Base-by-base conservation (phyloP, 2,797 vertebrate genomes). In the Phataginus tetradactyla region DNA sequence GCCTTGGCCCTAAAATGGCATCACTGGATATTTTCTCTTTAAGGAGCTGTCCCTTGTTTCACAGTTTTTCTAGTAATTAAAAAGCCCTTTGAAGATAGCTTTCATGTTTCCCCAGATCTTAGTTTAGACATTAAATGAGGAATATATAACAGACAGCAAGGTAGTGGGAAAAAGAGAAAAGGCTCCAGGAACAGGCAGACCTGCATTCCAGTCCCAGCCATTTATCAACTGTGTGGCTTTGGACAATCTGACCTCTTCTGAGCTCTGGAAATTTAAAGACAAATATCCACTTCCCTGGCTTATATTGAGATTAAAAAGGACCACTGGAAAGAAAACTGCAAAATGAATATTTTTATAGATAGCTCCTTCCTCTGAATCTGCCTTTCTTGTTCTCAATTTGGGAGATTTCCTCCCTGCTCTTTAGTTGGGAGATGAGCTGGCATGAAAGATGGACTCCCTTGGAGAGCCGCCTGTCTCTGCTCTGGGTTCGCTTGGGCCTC, bases 61-160 rank as follows among this genome's bases (percentile, higher is more conserved):
- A 29, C 51, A 86, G 51, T 83, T 83, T 95, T 95, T 83, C 88
- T 94, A 57, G 57, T 23, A 72, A 79, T 39, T 51, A 12, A 29
- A 2, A 63, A 11, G 20, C 37, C 27, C 80, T 77, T 75, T 51
- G 32, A 91, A 69, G 53, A 51, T 66, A 59, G 13, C 78, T 88
- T 45, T 9, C 8, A 10, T 71, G 20, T 81, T 55, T 42, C 61
- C 37, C 77, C 37, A 80, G 37, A 13, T 80, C 34, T 91, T 71
- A 27, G 17, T 74, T 84, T 84, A 53, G 64, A 51, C 12, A 68
- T 32, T n/a, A 90, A 53, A 79, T 32, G 49, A 79, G 45, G 57
- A 42, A 34, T 53, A 17, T 18, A 21, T 23, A 74, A 17, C 39
- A 14, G 23, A 88, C 89, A 21, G 10, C 45, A 80, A 51, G 55